Conservation (phyloP, 2,888 invertebrate genomes). For the Orthosia gothica region DNA sequence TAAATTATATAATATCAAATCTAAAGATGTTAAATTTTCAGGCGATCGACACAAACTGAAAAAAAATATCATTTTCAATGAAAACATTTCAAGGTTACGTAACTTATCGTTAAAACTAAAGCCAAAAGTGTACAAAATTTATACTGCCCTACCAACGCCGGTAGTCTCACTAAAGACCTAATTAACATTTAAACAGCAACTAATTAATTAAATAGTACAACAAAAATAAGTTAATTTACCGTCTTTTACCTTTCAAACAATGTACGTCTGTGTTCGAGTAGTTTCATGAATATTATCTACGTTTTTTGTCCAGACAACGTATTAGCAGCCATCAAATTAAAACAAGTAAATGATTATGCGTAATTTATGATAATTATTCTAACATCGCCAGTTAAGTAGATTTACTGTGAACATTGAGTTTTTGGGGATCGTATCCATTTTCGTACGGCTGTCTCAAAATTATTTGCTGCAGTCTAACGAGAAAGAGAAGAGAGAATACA, state of each 20-base stretch:
- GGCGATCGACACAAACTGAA: too few species aligned
- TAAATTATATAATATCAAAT: too few species aligned
- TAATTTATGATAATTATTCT: conserved; percentile 80
- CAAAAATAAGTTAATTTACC: conserved; percentile 44
- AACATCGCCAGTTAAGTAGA: conserved; percentile 74
- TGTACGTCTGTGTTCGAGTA: conserved; percentile 32
- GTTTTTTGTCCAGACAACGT: conserved; percentile 69
- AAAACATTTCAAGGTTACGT: too few species aligned
- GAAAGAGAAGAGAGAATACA: background rate
- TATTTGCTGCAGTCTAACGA: background rate
- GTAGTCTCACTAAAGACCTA: conserved; percentile 15
- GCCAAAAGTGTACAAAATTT: too few species aligned
- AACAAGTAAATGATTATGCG: conserved; percentile 76
- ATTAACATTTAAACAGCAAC: conserved; percentile 49
- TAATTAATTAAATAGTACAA: conserved; percentile 41
- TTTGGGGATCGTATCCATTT: conserved; percentile 67
- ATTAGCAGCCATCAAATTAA: conserved; percentile 79
- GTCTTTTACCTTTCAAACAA: conserved; percentile 38
- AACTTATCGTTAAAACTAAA: too few species aligned
- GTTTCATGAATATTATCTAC: conserved; percentile 51
- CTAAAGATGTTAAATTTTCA: too few species aligned
- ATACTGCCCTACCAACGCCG: too few species aligned
- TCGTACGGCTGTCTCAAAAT: background rate
- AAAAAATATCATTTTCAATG: too few species aligned
- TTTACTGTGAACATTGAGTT: conserved; percentile 76